These are phyloP conservation scores for Diaperis boleti DNA, from an alignment of 2,888 invertebrate genomes.

Conservation along the genomic window DNA sequence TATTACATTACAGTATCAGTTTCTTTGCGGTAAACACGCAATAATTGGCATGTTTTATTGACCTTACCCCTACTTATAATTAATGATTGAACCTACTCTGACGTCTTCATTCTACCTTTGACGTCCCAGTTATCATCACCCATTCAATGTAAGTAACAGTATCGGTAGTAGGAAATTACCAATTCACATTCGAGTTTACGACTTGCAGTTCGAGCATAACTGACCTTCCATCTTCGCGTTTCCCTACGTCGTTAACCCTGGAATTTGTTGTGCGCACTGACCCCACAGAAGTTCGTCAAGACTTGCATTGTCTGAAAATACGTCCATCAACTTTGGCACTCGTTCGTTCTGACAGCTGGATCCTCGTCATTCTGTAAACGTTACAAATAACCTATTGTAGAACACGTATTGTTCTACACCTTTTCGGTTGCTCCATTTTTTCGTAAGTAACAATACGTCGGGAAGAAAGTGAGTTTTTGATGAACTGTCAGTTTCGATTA, in stretches of 20 bases:
- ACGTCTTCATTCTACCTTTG: too few relatives aligned
- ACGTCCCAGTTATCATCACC: too few relatives aligned
- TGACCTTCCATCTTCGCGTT: too few relatives aligned
- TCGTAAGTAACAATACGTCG: slow-evolving; percentile 26
- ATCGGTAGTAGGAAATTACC: too few relatives aligned
- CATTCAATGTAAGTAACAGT: too few relatives aligned
- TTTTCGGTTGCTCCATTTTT: slow-evolving; percentile 41
- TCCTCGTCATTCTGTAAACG: slow-evolving; percentile 56
- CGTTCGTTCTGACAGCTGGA: slow-evolving; percentile 52
- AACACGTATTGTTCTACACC: slow-evolving; percentile 48
- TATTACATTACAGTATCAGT: too few relatives aligned
- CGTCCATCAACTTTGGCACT: slow-evolving; percentile 48
- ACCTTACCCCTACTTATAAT: too few relatives aligned
- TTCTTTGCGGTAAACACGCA: too few relatives aligned
- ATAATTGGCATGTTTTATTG: too few relatives aligned
- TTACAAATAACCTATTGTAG: slow-evolving; percentile 58
- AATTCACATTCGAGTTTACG: too few relatives aligned
- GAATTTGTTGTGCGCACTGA: slow-evolving; percentile 34
- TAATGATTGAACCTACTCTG: too few relatives aligned
- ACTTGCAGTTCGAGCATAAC: too few relatives aligned
- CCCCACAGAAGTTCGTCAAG: slow-evolving; percentile 35
- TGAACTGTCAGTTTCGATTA: slow-evolving; percentile 52
- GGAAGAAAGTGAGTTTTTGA: slow-evolving; percentile 48
- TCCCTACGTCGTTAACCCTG: slow-evolving; percentile 19
- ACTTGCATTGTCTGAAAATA: slow-evolving; percentile 37